Percentiles rank a stretch among this genome's conserved stretches.
These are phyloP conservation scores for Antheraea assamensis DNA, from an alignment of 2,888 invertebrate species.

Conservation along the genomic window DNA sequence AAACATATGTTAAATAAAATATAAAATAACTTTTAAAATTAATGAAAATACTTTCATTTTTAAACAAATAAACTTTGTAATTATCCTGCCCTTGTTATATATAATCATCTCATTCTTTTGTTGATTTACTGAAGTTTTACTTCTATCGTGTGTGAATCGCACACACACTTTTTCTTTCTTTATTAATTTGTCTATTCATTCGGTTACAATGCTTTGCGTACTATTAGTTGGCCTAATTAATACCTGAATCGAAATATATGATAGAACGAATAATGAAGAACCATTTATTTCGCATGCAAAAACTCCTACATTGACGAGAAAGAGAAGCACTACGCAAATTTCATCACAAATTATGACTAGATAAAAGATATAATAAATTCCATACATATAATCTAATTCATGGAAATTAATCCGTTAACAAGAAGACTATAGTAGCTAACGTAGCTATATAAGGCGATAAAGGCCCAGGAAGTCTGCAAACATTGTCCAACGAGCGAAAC, in stretches of 20 bases:
- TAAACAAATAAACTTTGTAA: too few relatives aligned
- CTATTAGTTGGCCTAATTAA: neutral
- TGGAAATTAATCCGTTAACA: neutral
- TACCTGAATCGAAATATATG: neutral
- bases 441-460: neutral
- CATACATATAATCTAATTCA: neutral
- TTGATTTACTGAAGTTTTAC: too few relatives aligned
- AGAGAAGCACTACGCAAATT: neutral
- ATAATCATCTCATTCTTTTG: too few relatives aligned
- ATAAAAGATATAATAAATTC: neutral
- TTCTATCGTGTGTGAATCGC: too few relatives aligned
- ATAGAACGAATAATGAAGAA: neutral
- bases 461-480: conserved; percentile 18
- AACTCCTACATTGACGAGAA: neutral
- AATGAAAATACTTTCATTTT: too few relatives aligned
- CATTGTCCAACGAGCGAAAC: neutral
- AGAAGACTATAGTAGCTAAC: neutral
- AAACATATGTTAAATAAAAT: too few relatives aligned
- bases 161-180: too few relatives aligned
- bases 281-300: neutral
- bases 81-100: too few relatives aligned
- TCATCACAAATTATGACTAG: neutral
- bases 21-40: too few relatives aligned
- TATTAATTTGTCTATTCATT: neutral
- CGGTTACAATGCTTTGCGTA: neutral